Evolutionary conservation across 2,888 invertebrate genomes (phyloP).

Genomic region (Petrolisthes manimaculis): DNA sequence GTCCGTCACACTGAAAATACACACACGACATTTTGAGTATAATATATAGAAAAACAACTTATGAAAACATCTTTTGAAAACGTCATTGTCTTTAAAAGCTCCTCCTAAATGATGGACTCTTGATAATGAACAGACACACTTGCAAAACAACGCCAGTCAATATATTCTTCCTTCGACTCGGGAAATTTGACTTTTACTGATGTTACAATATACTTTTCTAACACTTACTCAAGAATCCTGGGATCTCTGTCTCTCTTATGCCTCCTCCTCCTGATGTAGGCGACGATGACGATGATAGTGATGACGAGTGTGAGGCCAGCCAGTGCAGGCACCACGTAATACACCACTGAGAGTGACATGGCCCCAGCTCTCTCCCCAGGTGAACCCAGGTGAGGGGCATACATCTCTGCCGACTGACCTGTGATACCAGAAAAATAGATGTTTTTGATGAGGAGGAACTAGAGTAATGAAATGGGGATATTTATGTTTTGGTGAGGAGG

Average conservation of each 20-base stretch:
- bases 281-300: slow-evolving; percentile 50
- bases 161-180: too few relatives aligned
- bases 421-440: not conserved
- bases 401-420: slow-evolving; percentile 61
- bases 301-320: slow-evolving; percentile 60
- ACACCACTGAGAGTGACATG: slow-evolving; percentile 42
- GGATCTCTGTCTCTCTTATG: slow-evolving; percentile 57
- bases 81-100: not conserved
- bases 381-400: slow-evolving; percentile 56
- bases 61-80: too few relatives aligned
- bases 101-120: not conserved
- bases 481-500: too few relatives aligned
- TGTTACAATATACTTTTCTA: not conserved
- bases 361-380: slow-evolving; percentile 41
- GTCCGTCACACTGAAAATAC: slow-evolving; percentile 30
- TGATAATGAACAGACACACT: not conserved
- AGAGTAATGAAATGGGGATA: too few relatives aligned
- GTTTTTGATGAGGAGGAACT: too few relatives aligned
- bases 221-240: slow-evolving; percentile 59
- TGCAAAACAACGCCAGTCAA: not conserved
- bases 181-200: too few relatives aligned
- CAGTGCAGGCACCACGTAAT: slow-evolving; percentile 58
- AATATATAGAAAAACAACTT: too few relatives aligned
- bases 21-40: not conserved
- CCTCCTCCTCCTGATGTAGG: slow-evolving; percentile 49